Conservation (phyloP, 1,140 invertebrate genomes). For the Copidosoma floridanum region DNA sequence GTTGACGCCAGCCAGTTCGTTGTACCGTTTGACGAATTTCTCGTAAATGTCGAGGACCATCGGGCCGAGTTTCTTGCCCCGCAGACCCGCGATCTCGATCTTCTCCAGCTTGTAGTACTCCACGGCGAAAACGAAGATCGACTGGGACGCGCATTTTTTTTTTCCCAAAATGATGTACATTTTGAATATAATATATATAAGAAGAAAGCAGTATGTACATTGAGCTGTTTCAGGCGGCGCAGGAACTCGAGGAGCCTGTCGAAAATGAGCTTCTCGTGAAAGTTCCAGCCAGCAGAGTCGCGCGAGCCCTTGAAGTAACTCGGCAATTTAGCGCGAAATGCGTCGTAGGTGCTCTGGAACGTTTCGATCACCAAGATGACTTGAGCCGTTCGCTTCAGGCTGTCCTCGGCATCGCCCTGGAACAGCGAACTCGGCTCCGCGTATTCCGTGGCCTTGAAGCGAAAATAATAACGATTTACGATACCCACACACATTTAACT, state of each 20-base stretch:
- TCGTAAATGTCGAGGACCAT: conserved; percentile 61
- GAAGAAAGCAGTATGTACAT: conserved; percentile 31
- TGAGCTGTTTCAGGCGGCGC: conserved; percentile 53
- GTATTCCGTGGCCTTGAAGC: conserved; percentile 36
- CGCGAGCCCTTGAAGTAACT: conserved; percentile 58
- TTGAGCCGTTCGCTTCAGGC: conserved; percentile 37
- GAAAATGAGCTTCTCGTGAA: conserved; percentile 65
- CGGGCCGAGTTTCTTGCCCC: conserved; percentile 65
- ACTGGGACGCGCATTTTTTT: too few relatives aligned
- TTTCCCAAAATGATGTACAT: too few relatives aligned
- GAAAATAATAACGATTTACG: conserved; percentile 28
- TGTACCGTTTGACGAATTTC: conserved; percentile 71
- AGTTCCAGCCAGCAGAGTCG: conserved; percentile 62
- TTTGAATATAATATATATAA: too few relatives aligned
- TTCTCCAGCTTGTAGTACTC: conserved; percentile 88
- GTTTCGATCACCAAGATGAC: conserved; percentile 34
- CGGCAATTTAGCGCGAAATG: conserved; percentile 58
- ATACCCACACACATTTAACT: conserved; percentile 25
- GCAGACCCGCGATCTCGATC: conserved; percentile 78
- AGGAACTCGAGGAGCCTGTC: conserved; percentile 60
- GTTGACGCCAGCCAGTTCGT: conserved; percentile 66
- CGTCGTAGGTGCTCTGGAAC: conserved; percentile 48
- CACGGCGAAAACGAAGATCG: conserved; percentile 68
- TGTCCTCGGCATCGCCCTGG: conserved; percentile 63
- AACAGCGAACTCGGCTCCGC: conserved; percentile 60